A percentile compares a stretch with the other conserved stretches of the same genome.
Conservation (phyloP, 2,888 invertebrate genomes). For the Pycnomerus fuliginosus region DNA sequence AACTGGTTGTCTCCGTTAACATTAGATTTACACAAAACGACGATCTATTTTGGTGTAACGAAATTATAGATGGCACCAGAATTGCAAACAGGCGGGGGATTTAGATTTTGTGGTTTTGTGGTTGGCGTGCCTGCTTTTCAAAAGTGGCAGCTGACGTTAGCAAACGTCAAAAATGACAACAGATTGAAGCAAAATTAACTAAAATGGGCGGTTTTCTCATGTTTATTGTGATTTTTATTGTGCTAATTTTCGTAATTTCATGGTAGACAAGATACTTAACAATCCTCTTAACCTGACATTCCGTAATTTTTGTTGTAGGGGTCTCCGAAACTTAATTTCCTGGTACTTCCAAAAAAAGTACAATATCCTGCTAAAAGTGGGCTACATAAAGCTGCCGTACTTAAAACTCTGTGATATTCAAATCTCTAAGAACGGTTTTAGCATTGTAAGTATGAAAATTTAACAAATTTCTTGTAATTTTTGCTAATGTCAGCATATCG, state of each 20-base stretch:
- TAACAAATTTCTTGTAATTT: too few relatives aligned
- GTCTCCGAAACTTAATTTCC: constrained; percentile 73
- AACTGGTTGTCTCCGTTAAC: too few relatives aligned
- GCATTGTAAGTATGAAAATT: constrained; percentile 41
- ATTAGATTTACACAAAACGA: too few relatives aligned
- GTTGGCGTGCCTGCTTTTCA: constrained; percentile 5
- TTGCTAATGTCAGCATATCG: constrained; percentile 67
- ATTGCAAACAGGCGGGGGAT: too few relatives aligned
- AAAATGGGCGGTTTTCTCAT: constrained; percentile 34
- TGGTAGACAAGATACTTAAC: too few relatives aligned
- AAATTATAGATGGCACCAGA: too few relatives aligned
- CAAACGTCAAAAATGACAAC: not conserved
- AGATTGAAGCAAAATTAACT: not conserved
- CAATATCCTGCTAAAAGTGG: constrained; percentile 76
- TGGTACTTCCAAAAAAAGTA: constrained; percentile 80
- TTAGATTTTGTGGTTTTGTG: not conserved
- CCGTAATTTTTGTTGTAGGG: constrained; percentile 56
- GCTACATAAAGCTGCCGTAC: constrained; percentile 78
- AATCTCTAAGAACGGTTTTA: constrained; percentile 70
- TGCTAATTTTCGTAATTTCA: constrained; percentile 46
- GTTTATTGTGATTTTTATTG: constrained; percentile 29
- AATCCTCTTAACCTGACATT: constrained; percentile 7
- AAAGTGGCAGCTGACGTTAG: constrained; percentile 10
- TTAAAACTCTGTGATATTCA: constrained; percentile 78
- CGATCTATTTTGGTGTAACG: too few relatives aligned